Evolutionary conservation across 64 coral and sea anemone species (phyloP), one percentile per base, ranked within the genome.

Genomic region (Orbicella faveolata): DNA sequence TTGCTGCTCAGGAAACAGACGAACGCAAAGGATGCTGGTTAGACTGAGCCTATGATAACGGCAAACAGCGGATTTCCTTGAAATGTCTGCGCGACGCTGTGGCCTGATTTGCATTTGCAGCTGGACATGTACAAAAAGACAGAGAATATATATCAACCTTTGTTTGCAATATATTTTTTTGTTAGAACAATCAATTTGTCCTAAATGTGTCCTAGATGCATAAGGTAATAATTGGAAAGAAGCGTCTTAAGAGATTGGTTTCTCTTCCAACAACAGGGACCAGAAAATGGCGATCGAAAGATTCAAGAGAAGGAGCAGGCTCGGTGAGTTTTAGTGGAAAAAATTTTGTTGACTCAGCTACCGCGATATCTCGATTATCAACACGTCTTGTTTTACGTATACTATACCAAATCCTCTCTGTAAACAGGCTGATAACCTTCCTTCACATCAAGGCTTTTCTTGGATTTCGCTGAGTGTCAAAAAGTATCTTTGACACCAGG

Each of bases 201-300:
- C 76, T 94, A 80, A 84, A 94, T 94, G 92, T 67, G 67, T 63
- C 55, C 70, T 73, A 55, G 62, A 94, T 97, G 91, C 95, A 90
- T 91, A 93, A 97, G 89, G 85, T 90, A 80, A 97, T 97, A 52
- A 97, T 97, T 23, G 95, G 95, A 23, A 97, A 97, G 62, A 97
- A 97, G 62, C 88, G 88, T 36, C 83, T 97, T 18, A 93, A 94
- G 35, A 97, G 84, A 78, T 75, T 97, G 44, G 95, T 97, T 17
- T 89, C 88, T 55, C 79, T 97, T 66, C 95, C 95, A 39, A 85
- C 92, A 51, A 76, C 92, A 1, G 90, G 95, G 19, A 88, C 89
- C 21, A 94, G 92, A 88, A 97, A 94, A 94, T 97, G 95, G 95
- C 88, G 95, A 75, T 91, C 95, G 76, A 94, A 83, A 65, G 83